Evolutionary conservation across 2,888 invertebrate genomes (phyloP), one percentile per base, ranked within the genome.

Genomic region (Tetramorium bicarinatum): DNA sequence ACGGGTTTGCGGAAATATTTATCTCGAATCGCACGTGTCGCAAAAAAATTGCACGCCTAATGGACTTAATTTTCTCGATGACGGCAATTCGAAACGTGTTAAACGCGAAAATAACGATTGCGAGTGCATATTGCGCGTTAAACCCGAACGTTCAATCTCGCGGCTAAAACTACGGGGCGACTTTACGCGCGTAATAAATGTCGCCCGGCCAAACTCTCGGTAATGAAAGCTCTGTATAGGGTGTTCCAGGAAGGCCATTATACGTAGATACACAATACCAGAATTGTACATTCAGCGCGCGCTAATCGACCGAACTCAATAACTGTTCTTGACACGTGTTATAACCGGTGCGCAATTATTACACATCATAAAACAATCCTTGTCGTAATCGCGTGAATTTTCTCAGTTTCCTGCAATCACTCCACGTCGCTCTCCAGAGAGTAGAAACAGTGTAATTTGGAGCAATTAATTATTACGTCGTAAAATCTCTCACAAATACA

Each of bases 141-240:
- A 47, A 72, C 13, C 25, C 72, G 72, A 71, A 69, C 21, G 34
- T 25, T 72, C 59, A 71, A 80, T 80, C 59, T 59, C 72, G 72
- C 72, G 56, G 79, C 18, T 71, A 47, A 69, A 80, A 80, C 56
- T 77, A 11, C 69, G 41, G 69, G n/a, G 44, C 56, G 71, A 72
- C 21, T 72, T 79, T 79, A 79, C 54, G 69, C 79, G 21, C 72
- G 44, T 47, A 72, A 80, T 80, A 80, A 80, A 80, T 80, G 72
- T 79, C 72, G 79, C 38, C 59, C 25, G 21, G 18, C 47, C 56
- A 38, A 61, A 38, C 72, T 44, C 59, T 59, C 21, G 21, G 18
- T 80, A 72, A 80, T 72, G 34, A 76, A 38, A 11, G 25, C 69
- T 6, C 2, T 47, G 56, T 61, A 79, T 15, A 79, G 54, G n/a